Base-by-base conservation (phyloP, 1,140 invertebrate species). In the Bombus balteatus region DNA sequence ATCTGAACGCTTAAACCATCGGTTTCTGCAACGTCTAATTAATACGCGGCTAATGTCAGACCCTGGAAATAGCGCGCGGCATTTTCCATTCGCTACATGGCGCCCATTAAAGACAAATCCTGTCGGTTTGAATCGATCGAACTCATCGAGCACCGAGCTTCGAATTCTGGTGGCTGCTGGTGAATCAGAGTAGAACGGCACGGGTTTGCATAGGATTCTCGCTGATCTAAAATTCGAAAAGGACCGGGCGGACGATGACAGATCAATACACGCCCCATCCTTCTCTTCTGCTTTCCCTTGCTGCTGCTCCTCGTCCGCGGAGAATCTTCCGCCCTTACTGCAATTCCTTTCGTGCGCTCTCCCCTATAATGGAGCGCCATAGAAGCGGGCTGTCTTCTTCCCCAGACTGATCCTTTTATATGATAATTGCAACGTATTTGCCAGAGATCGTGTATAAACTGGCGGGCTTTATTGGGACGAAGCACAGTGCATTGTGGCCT, bases 391-490 rank as follows among this genome's bases (percentile, higher is more conserved):
- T 68, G 74, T 81, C 83, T 89, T 89, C 86, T 90, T 89, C 85
- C 86, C 41, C 76, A 70, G 88, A 80, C 86, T 89, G 92, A 94
- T 92, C 93, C 92, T 94, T 94, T 94, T 94, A 93, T 94, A 94
- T 93, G 93, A 94, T 94, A 94, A 94, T 94, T 93, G 92, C 90
- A 90, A 91, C 87, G 91, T 91, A 92, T 93, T 93, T 92, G 92
- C 92, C 87, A 85, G 78, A 87, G 90, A 83, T 83, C 79, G 89
- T 87, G 91, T 92, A 92, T 90, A 92, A 93, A 92, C 91, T 78
- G 88, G 75, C 87, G 81, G 62, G 81, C 91, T 92, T 91, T 91
- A 91, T 92, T 90, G 88, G 66, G 73, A 88, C 85, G 89, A 88
- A 81, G 70, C 86, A 81, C 43, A 8, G 79, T 81, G 82, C 81